Evolutionary conservation across 2,113 vertebrate species (phyloP).

Genomic region (Kryptolebias marmoratus): DNA sequence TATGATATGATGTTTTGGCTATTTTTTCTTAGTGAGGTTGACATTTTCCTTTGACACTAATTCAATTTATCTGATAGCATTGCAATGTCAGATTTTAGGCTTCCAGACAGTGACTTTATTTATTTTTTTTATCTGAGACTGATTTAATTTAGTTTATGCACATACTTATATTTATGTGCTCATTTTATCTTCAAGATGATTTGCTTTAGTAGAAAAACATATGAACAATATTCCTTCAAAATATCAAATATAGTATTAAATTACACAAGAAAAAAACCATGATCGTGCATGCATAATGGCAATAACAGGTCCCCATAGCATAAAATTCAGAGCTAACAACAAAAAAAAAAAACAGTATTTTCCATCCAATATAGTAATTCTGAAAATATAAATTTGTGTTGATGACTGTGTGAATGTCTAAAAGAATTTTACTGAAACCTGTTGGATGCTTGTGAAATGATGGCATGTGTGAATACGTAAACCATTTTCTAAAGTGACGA

Average conservation of each 20-base stretch:
- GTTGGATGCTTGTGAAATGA: slow-evolving; percentile 9
- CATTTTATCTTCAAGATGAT: background rate
- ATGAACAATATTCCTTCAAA: background rate
- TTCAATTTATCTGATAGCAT: background rate
- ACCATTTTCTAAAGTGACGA: slow-evolving; percentile 6
- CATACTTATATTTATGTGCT: background rate
- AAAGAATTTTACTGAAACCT: background rate
- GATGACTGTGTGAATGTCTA: background rate
- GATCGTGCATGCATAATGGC: background rate
- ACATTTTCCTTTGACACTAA: background rate
- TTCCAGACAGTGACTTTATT: background rate
- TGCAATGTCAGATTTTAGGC: background rate
- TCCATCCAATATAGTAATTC: background rate
- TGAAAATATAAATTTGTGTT: background rate
- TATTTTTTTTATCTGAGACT: background rate
- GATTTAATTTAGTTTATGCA: background rate
- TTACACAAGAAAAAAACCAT: background rate
- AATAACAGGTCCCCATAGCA: background rate
- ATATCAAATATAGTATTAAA: background rate
- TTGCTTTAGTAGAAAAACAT: background rate
- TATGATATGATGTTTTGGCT: background rate
- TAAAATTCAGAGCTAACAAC: background rate
- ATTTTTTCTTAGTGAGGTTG: background rate
- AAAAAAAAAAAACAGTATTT: background rate
- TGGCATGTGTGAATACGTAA: background rate